Evolutionary conservation across 2,888 invertebrate genomes (phyloP).

Genomic region (Drosophila robusta): DNA sequence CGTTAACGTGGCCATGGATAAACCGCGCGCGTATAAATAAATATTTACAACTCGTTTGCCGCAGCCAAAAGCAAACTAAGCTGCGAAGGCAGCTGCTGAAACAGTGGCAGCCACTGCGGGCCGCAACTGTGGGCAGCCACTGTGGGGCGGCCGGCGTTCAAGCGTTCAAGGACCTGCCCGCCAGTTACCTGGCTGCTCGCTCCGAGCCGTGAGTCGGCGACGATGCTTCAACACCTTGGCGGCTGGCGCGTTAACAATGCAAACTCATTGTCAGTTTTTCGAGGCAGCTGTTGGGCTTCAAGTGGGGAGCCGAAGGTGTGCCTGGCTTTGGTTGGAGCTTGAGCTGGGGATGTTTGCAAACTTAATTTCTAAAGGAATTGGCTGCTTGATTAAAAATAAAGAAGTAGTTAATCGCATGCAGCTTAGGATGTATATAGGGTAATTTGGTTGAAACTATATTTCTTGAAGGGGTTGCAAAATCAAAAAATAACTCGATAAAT

Average conservation of each 20-base stretch:
- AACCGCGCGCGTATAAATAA: slow-evolving; percentile 80
- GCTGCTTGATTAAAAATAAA: slow-evolving; percentile 22
- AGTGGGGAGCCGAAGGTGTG: not conserved
- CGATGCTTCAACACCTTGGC: slow-evolving; percentile 58
- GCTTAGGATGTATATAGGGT: not conserved
- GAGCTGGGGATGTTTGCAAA: slow-evolving; percentile 12
- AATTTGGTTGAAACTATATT: not conserved
- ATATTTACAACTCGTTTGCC: slow-evolving; percentile 81
- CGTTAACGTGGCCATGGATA: slow-evolving; percentile 64
- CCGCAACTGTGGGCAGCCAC: slow-evolving; percentile 27
- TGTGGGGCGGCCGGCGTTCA: slow-evolving; percentile 54
- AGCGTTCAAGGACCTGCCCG: slow-evolving; percentile 71
- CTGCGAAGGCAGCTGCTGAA: slow-evolving; percentile 43
- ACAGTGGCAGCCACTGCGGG: slow-evolving; percentile 29
- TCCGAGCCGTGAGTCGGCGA: slow-evolving; percentile 43
- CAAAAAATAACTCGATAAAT: too few relatives aligned
- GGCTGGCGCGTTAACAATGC: slow-evolving; percentile 72
- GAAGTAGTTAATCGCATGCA: slow-evolving; percentile 6
- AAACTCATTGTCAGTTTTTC: slow-evolving; percentile 77
- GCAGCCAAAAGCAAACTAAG: slow-evolving; percentile 75
- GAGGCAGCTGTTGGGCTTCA: slow-evolving; percentile 7
- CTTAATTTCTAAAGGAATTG: slow-evolving; percentile 23
- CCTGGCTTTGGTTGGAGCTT: not conserved
- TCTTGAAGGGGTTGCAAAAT: not conserved
- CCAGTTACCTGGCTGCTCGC: slow-evolving; percentile 31